Evolutionary conservation across 2,888 invertebrate genomes (phyloP), one percentile per base, ranked within the genome.

Genomic region (Drosophila trichaetosa): DNA sequence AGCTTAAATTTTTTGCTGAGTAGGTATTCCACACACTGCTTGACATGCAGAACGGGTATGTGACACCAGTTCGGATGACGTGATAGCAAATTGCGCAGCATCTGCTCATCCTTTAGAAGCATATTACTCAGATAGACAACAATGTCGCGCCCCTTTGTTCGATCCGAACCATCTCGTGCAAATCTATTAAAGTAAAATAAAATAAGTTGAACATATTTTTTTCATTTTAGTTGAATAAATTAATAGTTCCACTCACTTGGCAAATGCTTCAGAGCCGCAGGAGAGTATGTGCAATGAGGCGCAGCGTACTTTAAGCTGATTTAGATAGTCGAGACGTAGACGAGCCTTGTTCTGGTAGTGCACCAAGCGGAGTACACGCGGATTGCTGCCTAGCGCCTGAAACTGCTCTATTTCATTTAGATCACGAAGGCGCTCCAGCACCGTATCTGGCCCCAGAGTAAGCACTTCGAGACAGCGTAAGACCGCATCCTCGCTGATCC

Each of bases 1-100:
- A 93, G 91, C 0, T 91, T 81, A 83, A 96, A 96, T 5, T 92
- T 89, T 49, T 93, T 91, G 58, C 93, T 92, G 24, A 81, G 84
- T 33, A 97, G 91, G 88, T 93, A 95, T 33, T 94, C 91, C 56
- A 95, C 94, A 59, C 95, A 95, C 36, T 94, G 94, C 64, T 95
- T 93, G 5, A 96, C 94, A 24, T 94, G 94, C 11, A 93, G 76
- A 2, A 96, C 89, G 0, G 96, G 94, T 24, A 95, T 94, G 82
- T 95, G 94, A 16, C 94, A 94, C 94, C 95, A 95, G 89, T 94
- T 95, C 5, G 95, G 95, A 92, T 96, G 96, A 8, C 94, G 93
- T 24, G 92, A 93, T 24, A 96, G 89, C 70, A 90, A 71, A 40
- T 82, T 79, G 10, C 93, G 89, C 16, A 94, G 83, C 49, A 87